Conservation (phyloP, 1,140 invertebrate species). For the Meloidogyne exigua region DNA sequence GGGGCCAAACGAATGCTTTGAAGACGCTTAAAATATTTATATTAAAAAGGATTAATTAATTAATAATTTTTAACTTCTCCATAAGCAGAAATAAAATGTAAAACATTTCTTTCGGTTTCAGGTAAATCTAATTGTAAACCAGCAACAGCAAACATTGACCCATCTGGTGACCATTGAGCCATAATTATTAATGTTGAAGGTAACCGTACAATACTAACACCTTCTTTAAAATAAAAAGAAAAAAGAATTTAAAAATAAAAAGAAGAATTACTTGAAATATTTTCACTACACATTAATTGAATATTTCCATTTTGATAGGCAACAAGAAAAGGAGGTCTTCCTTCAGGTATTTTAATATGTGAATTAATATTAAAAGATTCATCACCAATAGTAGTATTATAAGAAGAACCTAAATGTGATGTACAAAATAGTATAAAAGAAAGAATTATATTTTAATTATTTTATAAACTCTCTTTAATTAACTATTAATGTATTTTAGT, state of each 20-base stretch:
- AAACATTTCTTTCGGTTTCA: constrained; percentile 73
- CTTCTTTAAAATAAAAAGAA: constrained; percentile 5
- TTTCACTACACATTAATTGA: constrained; percentile 83
- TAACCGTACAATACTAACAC: constrained; percentile 68
- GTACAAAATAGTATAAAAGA: no score
- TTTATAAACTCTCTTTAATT: no score
- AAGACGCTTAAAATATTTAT: constrained; percentile 26
- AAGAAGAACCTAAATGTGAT: not conserved
- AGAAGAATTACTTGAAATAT: constrained; percentile 75
- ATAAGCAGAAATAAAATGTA: constrained; percentile 84
- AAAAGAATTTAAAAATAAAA: constrained; percentile 16
- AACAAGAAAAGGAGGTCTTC: constrained; percentile 77
- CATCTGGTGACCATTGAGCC: constrained; percentile 83
- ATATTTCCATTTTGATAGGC: constrained; percentile 82
- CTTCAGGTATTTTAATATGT: constrained; percentile 72
- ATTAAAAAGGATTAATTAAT: no score
- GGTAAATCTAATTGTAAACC: constrained; percentile 70
- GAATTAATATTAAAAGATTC: constrained; percentile 70
- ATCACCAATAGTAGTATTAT: not conserved
- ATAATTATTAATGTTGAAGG: constrained; percentile 74
- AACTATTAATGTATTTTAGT: no score
- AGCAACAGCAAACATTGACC: constrained; percentile 80
- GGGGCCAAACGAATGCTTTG: constrained; percentile 45
- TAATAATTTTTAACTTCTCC: constrained; percentile 68
- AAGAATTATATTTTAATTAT: no score